Evolutionary conservation across 2,797 vertebrate species (phyloP).

Genomic region (Distichodus sexfasciatus): DNA sequence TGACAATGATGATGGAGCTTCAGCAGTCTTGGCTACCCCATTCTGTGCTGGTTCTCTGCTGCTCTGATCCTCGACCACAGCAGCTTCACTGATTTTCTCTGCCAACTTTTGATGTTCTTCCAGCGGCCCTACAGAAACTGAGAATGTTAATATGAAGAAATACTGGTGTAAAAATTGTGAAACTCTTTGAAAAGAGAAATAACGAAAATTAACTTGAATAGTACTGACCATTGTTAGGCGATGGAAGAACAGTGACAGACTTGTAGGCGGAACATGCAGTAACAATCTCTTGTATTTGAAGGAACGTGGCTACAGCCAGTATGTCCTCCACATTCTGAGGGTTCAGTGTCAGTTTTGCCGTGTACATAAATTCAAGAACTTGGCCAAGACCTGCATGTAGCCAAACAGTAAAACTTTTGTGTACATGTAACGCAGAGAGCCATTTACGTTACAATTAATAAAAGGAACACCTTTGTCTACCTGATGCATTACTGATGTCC

Average conservation of each 20-base stretch:
- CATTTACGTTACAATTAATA: background rate
- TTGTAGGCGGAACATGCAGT: slow-evolving; percentile 89
- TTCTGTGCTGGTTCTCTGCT: slow-evolving; percentile 23
- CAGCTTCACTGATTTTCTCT: slow-evolving; percentile 30
- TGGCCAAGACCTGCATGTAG: slow-evolving; percentile 85
- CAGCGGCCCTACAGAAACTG: slow-evolving; percentile 46
- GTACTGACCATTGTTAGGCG: slow-evolving; percentile 67
- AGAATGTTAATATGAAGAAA: slow-evolving; percentile 22
- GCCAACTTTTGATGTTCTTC: slow-evolving; percentile 49
- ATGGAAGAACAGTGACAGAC: slow-evolving; percentile 68
- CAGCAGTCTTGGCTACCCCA: slow-evolving; percentile 11
- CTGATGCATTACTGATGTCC: slow-evolving; percentile 96
- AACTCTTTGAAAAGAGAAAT: background rate
- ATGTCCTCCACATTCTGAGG: slow-evolving; percentile 91
- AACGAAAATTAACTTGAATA: background rate
- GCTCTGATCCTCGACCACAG: slow-evolving; percentile 49
- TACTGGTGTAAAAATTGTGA: background rate
- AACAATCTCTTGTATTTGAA: slow-evolving; percentile 94
- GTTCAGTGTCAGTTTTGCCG: slow-evolving; percentile 86
- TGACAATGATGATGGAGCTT: slow-evolving; percentile 32
- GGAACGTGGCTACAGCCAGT: slow-evolving; percentile 88
- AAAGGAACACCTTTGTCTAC: slow-evolving; percentile 56
- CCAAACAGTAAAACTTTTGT: background rate
- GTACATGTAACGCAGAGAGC: background rate
- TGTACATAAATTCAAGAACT: slow-evolving; percentile 98